Conservation (phyloP, 1,140 invertebrate genomes). For the Caenorhabditis inopinata region DNA sequence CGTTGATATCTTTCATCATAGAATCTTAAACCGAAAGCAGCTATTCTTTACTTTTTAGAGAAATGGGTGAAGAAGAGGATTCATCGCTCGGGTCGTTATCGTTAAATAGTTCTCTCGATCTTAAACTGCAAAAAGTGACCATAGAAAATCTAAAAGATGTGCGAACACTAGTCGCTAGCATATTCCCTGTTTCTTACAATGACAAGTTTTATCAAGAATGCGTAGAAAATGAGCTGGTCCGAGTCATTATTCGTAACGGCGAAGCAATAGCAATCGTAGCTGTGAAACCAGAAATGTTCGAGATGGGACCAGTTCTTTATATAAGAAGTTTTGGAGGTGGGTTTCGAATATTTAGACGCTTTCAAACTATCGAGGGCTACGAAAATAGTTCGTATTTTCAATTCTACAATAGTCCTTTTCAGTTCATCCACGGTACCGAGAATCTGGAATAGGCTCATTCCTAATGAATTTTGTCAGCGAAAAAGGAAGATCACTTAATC, state of each 20-base stretch:
- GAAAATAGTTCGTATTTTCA: too few relatives aligned
- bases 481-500: not conserved
- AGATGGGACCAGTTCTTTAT: not conserved
- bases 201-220: constrained; percentile 23
- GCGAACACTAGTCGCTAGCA: not conserved
- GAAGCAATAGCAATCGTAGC: constrained; percentile 4
- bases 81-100: not conserved
- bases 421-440: not conserved
- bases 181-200: not conserved
- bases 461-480: constrained; percentile 1
- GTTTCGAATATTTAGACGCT: not conserved
- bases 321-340: constrained; percentile 3
- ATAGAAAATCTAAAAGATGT: not conserved
- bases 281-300: not conserved
- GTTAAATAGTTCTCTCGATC: not conserved
- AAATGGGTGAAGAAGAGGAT: not conserved
- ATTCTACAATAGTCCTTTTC: not conserved
- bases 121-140: not conserved
- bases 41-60: too few relatives aligned
- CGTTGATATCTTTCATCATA: too few relatives aligned
- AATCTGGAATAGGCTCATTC: constrained; percentile 2
- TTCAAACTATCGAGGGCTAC: too few relatives aligned
- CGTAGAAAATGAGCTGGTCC: not conserved
- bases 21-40: too few relatives aligned
- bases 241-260: not conserved